Evolutionary conservation across 1,140 invertebrate species (phyloP).

Genomic region (Listronotus bonariensis): DNA sequence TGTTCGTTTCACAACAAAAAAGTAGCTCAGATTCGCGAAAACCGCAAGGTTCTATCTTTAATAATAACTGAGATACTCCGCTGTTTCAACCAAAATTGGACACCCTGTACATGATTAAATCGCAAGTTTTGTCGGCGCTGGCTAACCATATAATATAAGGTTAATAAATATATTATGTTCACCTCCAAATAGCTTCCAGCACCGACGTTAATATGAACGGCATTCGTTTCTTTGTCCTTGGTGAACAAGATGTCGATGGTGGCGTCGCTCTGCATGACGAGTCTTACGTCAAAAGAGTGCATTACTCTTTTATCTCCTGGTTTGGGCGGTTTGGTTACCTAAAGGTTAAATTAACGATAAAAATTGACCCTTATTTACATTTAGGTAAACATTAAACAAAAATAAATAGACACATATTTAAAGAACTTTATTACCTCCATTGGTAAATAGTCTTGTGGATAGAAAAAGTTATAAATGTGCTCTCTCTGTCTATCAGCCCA

Average conservation of each 20-base stretch:
- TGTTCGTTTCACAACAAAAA: too few relatives aligned
- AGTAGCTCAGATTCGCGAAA: too few relatives aligned
- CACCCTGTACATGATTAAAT: too few relatives aligned
- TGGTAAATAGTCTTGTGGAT: slow-evolving; percentile 85
- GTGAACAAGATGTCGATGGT: slow-evolving; percentile 96
- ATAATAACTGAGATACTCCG: too few relatives aligned
- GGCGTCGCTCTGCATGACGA: slow-evolving; percentile 88
- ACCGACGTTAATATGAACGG: slow-evolving; percentile 91
- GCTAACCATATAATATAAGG: too few relatives aligned
- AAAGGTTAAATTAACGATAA: background rate
- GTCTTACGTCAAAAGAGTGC: slow-evolving; percentile 89
- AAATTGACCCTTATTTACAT: too few relatives aligned
- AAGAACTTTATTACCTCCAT: slow-evolving; percentile 60
- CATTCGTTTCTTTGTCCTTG: slow-evolving; percentile 96
- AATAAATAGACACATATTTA: background rate
- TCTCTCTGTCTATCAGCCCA: slow-evolving; percentile 97
- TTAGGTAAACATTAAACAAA: too few relatives aligned
- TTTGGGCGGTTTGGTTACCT: slow-evolving; percentile 70
- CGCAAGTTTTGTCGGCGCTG: too few relatives aligned
- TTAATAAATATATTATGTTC: background rate
- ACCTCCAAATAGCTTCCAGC: slow-evolving; percentile 91
- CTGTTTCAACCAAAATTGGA: too few relatives aligned
- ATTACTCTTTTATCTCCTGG: slow-evolving; percentile 86
- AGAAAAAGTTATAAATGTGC: slow-evolving; percentile 95
- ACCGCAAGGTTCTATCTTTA: too few relatives aligned